Evolutionary conservation across 2,797 vertebrate genomes (phyloP), one percentile per base, ranked within the genome.

Genomic region (Rhynchotus rufescens): DNA sequence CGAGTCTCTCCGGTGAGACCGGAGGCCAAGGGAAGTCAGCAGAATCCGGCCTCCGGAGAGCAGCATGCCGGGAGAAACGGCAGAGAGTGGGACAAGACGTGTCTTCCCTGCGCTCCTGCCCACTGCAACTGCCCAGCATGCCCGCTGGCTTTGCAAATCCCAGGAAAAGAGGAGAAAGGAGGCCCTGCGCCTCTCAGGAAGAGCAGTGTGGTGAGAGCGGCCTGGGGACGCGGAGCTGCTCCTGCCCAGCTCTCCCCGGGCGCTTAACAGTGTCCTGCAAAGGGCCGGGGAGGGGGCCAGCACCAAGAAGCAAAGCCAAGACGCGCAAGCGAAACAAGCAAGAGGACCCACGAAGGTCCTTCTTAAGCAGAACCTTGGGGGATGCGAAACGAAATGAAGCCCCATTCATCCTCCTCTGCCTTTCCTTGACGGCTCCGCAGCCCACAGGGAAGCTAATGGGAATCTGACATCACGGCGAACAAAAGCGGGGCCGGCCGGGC

Each of bases 1-100:
- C 56, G 59, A 95, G 69, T 49, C 83, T 80, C 12, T 95, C 90
- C 92, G 90, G 95, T 78, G 90, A 78, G 75, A 79, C 61, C 36
- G 84, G 78, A 93, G 95, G 85, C 89, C 91, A 96, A 96, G 97
- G 90, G 89, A 94, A 97, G 95, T 95, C 92, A 88, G 91, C 93
- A 95, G 87, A 95, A 95, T 91, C 47, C 22, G 3, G 47, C 22
- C 47, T 49, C 22, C 11, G 12, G 47, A 49, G 47, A 49, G 47
- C 21, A 23, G 47, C 47, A 6, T 12, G 6, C 84, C 36, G 61
- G 52, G 88, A 86, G 81, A 92, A 89, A 87, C n/a, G 12, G 88
- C 88, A 90, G 87, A 79, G 83, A 75, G 64, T 78, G 84, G 88
- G 92, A 78, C 71, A 91, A 90, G 68, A 84, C 23, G 62, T 4